Evolutionary conservation across 2,888 invertebrate genomes (phyloP), one percentile per base, ranked within the genome.

Genomic region (Athalia circularis): DNA sequence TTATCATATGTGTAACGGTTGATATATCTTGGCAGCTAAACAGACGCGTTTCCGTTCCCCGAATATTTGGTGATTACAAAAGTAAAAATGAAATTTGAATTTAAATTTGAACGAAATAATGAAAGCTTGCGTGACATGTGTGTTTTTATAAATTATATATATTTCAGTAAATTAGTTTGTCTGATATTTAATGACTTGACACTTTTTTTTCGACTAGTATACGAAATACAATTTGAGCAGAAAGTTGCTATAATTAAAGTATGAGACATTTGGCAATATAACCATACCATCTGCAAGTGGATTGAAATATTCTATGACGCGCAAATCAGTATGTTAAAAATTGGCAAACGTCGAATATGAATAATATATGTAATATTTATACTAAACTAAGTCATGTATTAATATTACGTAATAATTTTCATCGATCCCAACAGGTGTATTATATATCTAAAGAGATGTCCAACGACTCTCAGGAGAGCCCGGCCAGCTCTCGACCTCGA

Each of bases 391-490:
- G 29, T 29, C 29, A 29, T 29, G 29, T 29, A 29, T 29, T 29
- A 50, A 50, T 7, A 50, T 8, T 67, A 52, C 15, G 50, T 47
- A 67, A 48, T 54, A 52, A 52, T 68, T n/a, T 54, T 4, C 15
- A 54, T 45, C 50, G 45, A 57, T 29, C 59, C 11, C 7, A 13
- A 6, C 47, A 59, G n/a, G 13, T 43, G 59, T 72, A 72, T 59
- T 9, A 50, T n/a, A 6, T 5, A 11, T 6, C 59, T 6, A 47
- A 11, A 9, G 72, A 72, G 47, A 72, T 72, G 72, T 72, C 72
- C 59, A 72, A 72, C 72, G 72, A 72, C 59, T 45, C 72, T 72
- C 72, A 72, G 59, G 72, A 72, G 47, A 72, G 72, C 57, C 72
- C 57, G 7, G 45, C 8, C 8, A 47, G 57, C 57, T 59, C 59